Conservation (phyloP, 2,113 vertebrate genomes). For the Gobio gobio region DNA sequence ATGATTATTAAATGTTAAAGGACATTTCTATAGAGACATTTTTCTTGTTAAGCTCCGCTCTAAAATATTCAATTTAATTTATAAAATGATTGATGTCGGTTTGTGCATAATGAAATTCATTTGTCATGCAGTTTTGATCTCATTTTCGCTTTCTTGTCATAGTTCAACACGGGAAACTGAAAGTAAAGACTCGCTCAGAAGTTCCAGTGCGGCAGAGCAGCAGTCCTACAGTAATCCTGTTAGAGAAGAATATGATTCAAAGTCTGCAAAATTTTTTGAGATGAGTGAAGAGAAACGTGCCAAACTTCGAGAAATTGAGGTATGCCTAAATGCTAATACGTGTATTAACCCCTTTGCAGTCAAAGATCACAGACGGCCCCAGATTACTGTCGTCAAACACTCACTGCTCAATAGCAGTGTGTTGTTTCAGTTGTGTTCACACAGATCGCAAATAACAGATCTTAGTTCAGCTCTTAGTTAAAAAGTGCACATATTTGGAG, state of each 20-base stretch:
- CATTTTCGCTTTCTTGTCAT: neutral
- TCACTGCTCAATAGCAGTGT: no score
- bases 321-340: constrained; percentile 60
- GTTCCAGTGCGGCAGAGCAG: constrained; percentile 87
- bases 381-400: no score
- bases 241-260: constrained; percentile 89
- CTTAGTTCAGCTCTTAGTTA: no score
- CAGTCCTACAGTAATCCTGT: constrained; percentile 87
- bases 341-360: neutral
- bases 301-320: constrained; percentile 97
- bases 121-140: neutral
- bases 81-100: neutral
- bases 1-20: neutral
- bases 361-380: no score
- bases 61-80: neutral
- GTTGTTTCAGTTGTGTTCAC: no score
- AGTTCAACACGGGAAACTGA: constrained; percentile 41
- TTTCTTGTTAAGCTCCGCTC: no score
- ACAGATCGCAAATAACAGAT: no score
- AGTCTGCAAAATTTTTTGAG: constrained; percentile 87
- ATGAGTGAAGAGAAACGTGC: constrained; percentile 97
- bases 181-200: constrained; percentile 80
- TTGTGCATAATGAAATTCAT: neutral
- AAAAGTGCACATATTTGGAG: no score
- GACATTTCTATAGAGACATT: neutral